Conservation (phyloP, 2,888 invertebrate species). For the Calliopum simillimum region DNA sequence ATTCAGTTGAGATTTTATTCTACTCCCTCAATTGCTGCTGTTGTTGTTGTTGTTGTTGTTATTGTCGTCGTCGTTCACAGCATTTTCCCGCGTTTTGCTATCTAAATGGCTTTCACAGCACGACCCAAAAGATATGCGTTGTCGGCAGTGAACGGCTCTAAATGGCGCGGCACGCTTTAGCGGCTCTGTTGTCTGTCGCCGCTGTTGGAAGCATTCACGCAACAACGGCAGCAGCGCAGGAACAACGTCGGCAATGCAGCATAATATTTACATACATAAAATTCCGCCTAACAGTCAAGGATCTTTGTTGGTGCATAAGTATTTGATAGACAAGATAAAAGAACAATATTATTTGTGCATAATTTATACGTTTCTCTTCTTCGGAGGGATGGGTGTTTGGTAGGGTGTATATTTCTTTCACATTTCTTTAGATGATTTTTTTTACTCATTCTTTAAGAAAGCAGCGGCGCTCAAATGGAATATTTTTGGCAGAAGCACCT, state of each 20-base stretch:
- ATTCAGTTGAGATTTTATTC: constrained; percentile 13
- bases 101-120: constrained; percentile 16
- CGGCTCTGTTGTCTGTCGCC: too few species aligned
- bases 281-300: constrained; percentile 14
- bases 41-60: too few species aligned
- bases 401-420: background rate
- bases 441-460: too few species aligned
- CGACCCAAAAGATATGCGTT: background rate
- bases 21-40: background rate
- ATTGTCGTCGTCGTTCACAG: too few species aligned
- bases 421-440: background rate
- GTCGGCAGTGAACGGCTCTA: too few species aligned
- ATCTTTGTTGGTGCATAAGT: constrained; percentile 27
- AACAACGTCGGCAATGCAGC: background rate
- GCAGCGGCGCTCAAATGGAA: too few species aligned
- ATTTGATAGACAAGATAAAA: constrained; percentile 39
- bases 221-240: background rate
- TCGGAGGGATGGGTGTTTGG: background rate
- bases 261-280: constrained; percentile 7
- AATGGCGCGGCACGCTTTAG: too few species aligned
- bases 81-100: background rate
- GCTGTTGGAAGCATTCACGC: background rate
- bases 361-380: constrained; percentile 32
- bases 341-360: constrained; percentile 36
- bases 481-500: too few species aligned